These are phyloP conservation scores for Drosophila insularis DNA, from an alignment of 1,140 invertebrate genomes.

Conservation along the genomic window DNA sequence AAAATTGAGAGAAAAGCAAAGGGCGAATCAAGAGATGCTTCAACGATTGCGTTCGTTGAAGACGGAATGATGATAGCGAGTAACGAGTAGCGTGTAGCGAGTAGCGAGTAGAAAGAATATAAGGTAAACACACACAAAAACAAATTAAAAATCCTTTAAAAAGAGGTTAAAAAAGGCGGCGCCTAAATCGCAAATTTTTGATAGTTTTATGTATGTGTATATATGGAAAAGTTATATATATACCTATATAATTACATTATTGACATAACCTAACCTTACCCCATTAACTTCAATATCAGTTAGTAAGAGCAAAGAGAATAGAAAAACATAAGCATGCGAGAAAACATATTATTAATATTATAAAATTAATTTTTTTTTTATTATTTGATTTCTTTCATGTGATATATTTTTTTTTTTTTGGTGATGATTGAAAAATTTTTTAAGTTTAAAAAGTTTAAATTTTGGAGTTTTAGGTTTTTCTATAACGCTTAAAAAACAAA, in stretches of 20 bases:
- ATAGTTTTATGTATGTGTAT: constrained; percentile 26
- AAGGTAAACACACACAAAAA: constrained; percentile 1
- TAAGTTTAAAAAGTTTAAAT: constrained; percentile 16
- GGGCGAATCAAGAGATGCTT: constrained; percentile 56
- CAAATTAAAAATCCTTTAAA: not conserved
- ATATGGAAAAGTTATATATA: constrained; percentile 18
- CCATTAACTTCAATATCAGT: constrained; percentile 12
- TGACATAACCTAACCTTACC: constrained; percentile 8
- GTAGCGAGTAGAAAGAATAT: not conserved
- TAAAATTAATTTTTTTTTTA: constrained; percentile 4
- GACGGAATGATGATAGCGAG: constrained; percentile 36
- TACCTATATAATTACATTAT: constrained; percentile 20
- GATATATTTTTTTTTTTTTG: constrained; percentile 66
- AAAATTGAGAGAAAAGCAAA: constrained; percentile 50
- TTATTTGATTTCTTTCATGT: constrained; percentile 67
- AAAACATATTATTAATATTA: constrained; percentile 3
- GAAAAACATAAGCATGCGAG: not conserved
- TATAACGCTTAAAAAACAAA: not conserved
- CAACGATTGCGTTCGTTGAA: constrained; percentile 29
- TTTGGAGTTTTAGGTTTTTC: not conserved
- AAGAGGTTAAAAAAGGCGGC: not conserved
- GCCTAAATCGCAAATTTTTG: constrained; percentile 8
- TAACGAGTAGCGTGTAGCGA: constrained; percentile 20
- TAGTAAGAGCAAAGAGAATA: constrained; percentile 1
- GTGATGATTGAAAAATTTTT: constrained; percentile 51